Percentiles rank a stretch among this genome's conserved stretches.
Conservation (phyloP, 2,113 vertebrate species). For the Neotragus moschatus region DNA sequence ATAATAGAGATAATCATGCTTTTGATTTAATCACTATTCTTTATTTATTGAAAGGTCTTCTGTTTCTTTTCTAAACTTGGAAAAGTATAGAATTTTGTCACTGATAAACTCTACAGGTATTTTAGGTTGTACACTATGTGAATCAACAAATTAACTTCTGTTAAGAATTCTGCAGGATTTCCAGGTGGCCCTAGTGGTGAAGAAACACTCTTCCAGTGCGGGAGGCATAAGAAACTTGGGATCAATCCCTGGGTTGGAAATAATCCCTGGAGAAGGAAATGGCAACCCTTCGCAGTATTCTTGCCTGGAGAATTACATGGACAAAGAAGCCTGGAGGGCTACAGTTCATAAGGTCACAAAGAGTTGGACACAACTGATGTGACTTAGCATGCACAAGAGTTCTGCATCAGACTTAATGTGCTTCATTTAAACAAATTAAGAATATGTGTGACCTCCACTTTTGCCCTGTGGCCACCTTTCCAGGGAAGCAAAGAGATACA, state of each 20-base stretch:
- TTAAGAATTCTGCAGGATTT: not conserved
- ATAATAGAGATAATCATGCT: not conserved
- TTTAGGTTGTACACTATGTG: not conserved
- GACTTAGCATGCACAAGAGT: not conserved
- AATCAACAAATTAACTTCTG: not conserved
- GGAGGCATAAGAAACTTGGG: not conserved
- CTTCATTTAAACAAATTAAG: not conserved
- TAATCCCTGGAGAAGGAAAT: not conserved
- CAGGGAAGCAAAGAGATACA: not conserved
- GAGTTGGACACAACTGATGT: not conserved
- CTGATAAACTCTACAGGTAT: not conserved
- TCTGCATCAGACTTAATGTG: not conserved
- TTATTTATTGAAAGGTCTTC: not conserved
- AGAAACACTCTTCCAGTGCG: not conserved
- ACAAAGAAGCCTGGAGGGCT: not conserved
- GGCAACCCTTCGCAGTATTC: not conserved
- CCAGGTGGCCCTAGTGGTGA: not conserved
- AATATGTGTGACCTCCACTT: not conserved
- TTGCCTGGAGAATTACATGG: not conserved
- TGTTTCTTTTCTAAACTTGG: not conserved
- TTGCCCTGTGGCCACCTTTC: not conserved
- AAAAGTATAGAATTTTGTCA: not conserved
- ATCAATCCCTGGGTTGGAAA: not conserved
- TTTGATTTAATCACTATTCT: not conserved
- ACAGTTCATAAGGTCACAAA: not conserved